phyloP scores from a whole-genome alignment of 2,113 vertebrate genomes.

The Sterna hirundo region DNA sequence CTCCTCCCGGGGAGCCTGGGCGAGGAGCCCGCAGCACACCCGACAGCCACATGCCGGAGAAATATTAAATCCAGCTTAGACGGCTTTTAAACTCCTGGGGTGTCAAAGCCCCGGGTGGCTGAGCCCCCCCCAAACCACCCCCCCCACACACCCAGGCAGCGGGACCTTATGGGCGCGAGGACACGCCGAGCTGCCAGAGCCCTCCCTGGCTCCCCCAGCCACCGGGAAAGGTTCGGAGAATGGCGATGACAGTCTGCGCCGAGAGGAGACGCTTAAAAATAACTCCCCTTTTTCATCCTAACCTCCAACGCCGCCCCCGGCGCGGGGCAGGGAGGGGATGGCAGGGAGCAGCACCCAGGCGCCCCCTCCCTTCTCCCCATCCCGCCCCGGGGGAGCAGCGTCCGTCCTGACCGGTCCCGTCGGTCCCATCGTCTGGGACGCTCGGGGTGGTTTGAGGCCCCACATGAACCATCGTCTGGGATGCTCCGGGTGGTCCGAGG shows the following conservation, averaged over 20 bases:
- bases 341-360: not conserved
- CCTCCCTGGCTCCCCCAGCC: not conserved
- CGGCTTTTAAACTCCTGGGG: not conserved
- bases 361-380: not conserved
- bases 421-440: accelerated
- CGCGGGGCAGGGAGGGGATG: not conserved
- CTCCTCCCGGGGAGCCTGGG: not conserved
- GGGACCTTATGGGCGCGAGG: accelerated
- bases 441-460: not conserved
- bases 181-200: not conserved
- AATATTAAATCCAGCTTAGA: not conserved
- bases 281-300: not conserved
- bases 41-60: not conserved
- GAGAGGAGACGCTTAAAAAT: slow-evolving; percentile 24
- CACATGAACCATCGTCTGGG: not conserved
- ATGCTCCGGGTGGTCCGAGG: not conserved
- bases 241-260: not conserved
- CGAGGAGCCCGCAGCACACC: not conserved
- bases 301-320: not conserved
- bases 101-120: accelerated
- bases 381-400: not conserved
- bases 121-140: no score
- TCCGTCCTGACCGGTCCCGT: no score
- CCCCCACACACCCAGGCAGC: no score
- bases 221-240: not conserved